Evolutionary conservation across 1,140 invertebrate genomes (phyloP).

Genomic region (Leptinotarsa undecemlineata): DNA sequence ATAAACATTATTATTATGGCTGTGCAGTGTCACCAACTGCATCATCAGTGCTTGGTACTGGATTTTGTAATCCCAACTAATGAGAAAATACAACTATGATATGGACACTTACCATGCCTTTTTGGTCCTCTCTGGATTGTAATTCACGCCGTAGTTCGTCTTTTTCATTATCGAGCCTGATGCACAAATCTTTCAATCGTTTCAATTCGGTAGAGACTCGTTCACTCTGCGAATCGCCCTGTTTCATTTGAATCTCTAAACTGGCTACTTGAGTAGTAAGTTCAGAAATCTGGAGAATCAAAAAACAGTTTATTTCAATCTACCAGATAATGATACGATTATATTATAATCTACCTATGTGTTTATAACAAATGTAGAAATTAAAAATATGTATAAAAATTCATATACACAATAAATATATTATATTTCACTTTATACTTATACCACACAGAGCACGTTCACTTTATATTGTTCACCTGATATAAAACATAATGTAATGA

Average conservation of each 20-base stretch:
- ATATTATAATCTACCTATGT: no score
- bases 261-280: slow-evolving; percentile 60
- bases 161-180: slow-evolving; percentile 62
- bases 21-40: no score
- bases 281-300: slow-evolving; percentile 57
- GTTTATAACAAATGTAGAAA: no score
- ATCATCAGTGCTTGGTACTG: neutral
- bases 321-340: no score
- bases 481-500: no score
- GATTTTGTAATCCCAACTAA: neutral
- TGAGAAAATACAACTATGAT: neutral
- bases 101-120: slow-evolving; percentile 50
- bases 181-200: slow-evolving; percentile 59
- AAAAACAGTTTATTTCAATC: no score
- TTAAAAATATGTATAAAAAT: no score
- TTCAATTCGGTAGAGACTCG: slow-evolving; percentile 56
- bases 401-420: no score
- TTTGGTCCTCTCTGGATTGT: slow-evolving; percentile 52
- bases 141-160: slow-evolving; percentile 56
- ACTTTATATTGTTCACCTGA: no score
- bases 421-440: no score
- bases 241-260: slow-evolving; percentile 59
- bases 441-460: neutral
- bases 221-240: slow-evolving; percentile 53
- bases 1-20: no score